Evolutionary conservation across 2,113 vertebrate species (phyloP).

Genomic region (Stegostoma tigrinum): DNA sequence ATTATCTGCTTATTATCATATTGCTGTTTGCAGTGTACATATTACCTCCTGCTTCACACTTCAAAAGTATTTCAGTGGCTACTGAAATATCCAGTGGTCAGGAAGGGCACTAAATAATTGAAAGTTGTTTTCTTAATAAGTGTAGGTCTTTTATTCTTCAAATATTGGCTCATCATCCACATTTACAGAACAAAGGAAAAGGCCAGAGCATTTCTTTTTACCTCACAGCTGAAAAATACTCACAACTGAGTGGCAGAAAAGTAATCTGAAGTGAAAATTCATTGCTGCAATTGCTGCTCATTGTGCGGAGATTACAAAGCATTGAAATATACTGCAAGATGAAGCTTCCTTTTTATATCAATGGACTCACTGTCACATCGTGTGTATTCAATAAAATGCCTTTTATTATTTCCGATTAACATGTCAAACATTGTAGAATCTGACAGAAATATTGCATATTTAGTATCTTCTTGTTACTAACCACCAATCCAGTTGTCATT

Average conservation of each 20-base stretch:
- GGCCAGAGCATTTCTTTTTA: background rate
- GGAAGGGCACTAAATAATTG: no score
- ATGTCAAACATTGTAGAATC: background rate
- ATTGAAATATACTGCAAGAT: background rate
- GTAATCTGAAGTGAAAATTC: background rate
- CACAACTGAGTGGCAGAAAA: background rate
- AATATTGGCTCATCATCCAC: background rate
- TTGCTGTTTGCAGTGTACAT: background rate
- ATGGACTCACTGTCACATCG: background rate
- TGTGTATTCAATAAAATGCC: background rate
- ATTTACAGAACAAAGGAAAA: background rate
- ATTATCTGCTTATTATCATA: background rate
- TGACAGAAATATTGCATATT: background rate
- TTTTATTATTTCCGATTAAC: background rate
- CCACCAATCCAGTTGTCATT: background rate
- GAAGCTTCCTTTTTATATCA: background rate
- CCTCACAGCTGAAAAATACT: background rate
- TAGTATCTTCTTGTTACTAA: background rate
- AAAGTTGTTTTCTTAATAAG: background rate
- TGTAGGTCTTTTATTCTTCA: background rate
- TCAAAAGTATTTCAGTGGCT: background rate
- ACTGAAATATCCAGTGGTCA: background rate
- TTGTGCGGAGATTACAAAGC: background rate
- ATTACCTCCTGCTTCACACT: background rate
- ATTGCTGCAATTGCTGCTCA: background rate